These are phyloP conservation scores for Tretioscincus oriximinensis DNA, from an alignment of 2,113 vertebrate species.

Conservation along the genomic window DNA sequence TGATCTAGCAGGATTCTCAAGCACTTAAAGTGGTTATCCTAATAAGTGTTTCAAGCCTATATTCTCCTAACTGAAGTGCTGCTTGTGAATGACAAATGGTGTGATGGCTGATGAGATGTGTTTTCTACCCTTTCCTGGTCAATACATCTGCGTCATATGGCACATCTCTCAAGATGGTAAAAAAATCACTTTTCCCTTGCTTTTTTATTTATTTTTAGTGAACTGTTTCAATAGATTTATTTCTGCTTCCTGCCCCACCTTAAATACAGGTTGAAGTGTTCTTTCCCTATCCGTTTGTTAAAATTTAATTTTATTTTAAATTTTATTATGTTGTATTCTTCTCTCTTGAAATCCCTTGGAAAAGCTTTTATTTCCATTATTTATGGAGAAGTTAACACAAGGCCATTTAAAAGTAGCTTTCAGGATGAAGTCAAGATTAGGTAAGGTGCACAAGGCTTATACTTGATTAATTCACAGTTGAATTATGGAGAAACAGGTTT, in stretches of 20 bases:
- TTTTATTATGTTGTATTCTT: slow-evolving; percentile 9
- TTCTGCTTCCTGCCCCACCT: not conserved
- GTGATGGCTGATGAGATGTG: not conserved
- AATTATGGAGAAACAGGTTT: not conserved
- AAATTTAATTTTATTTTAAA: no score
- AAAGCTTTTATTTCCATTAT: not conserved
- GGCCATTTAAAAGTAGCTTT: not conserved
- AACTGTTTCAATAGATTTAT: not conserved
- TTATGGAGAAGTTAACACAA: not conserved
- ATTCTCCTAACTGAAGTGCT: no score
- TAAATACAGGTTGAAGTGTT: not conserved
- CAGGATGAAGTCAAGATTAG: not conserved
- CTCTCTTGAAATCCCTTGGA: not conserved
- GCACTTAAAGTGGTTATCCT: no score
- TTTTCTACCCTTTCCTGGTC: not conserved
- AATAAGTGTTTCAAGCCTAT: no score
- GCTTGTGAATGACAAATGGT: not conserved
- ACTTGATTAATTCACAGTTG: not conserved
- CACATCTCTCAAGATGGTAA: not conserved
- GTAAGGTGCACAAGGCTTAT: not conserved
- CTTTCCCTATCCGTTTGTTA: no score
- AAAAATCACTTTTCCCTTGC: not conserved
- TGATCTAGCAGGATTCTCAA: no score
- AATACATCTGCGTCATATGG: not conserved
- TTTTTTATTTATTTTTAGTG: not conserved